phyloP scores from a whole-genome alignment of 2,797 vertebrate species.

The Pogoniulus pusillus region DNA sequence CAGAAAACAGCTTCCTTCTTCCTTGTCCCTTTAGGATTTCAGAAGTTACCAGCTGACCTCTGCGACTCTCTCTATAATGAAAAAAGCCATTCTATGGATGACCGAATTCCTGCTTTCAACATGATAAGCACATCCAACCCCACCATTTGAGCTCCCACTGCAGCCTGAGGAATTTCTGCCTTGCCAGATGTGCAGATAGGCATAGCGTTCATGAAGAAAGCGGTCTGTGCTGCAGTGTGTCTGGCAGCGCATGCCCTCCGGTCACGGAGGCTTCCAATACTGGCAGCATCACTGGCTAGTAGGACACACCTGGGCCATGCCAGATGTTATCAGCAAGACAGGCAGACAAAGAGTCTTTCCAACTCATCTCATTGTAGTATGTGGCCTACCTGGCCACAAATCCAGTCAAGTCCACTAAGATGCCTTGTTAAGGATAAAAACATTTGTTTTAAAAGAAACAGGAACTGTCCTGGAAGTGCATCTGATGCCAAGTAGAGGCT shows the following conservation, averaged over 20 bases:
- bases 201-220: not conserved
- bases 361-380: not conserved
- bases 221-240: fast-evolving
- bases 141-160: fast-evolving
- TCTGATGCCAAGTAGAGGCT: not conserved
- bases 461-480: not conserved
- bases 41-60: not conserved
- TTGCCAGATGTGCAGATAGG: not conserved
- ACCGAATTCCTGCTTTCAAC: not conserved
- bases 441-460: not conserved
- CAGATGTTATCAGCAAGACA: not conserved
- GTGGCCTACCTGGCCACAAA: not conserved
- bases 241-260: not conserved
- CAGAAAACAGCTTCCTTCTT: not conserved
- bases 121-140: not conserved
- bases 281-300: not conserved
- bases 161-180: not conserved
- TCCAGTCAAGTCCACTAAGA: not conserved
- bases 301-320: not conserved
- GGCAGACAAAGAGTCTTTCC: not conserved
- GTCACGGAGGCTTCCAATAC: not conserved
- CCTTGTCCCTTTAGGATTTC: not conserved
- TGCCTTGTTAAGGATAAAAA: not conserved
- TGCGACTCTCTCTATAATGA: not conserved
- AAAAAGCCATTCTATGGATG: not conserved